Evolutionary conservation across 2,888 invertebrate genomes (phyloP).

Genomic region (Biston stratarius): DNA sequence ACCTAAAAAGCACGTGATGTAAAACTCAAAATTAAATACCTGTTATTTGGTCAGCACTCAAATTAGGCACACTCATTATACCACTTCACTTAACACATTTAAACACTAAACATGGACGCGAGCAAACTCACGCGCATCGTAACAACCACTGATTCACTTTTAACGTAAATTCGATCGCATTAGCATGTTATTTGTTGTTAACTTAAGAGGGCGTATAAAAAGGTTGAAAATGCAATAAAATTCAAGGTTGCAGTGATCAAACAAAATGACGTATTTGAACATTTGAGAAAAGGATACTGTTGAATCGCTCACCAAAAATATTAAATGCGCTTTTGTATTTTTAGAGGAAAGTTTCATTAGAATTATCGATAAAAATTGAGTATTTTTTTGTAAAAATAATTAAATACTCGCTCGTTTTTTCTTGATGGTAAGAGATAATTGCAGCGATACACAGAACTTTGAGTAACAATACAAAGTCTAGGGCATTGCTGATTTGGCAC

Average conservation of each 20-base stretch:
- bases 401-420: too few relatives aligned
- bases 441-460: too few relatives aligned
- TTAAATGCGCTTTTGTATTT: too few relatives aligned
- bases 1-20: too few relatives aligned
- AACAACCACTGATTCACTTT: slow-evolving; percentile 73
- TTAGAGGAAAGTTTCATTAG: too few relatives aligned
- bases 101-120: slow-evolving; percentile 51
- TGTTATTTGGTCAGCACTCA: slow-evolving; percentile 79
- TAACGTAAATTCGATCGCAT: slow-evolving; percentile 70
- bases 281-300: not conserved
- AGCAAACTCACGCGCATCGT: slow-evolving; percentile 65
- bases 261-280: slow-evolving; percentile 1
- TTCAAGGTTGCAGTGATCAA: slow-evolving; percentile 9
- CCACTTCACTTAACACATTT: slow-evolving; percentile 30
- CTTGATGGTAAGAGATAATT: too few relatives aligned
- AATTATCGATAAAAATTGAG: too few relatives aligned
- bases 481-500: too few relatives aligned
- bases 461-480: too few relatives aligned
- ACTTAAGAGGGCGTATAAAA: slow-evolving; percentile 40
- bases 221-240: slow-evolving; percentile 47
- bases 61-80: slow-evolving; percentile 81
- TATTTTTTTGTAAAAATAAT: too few relatives aligned
- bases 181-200: slow-evolving; percentile 68
- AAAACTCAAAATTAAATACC: slow-evolving; percentile 55
- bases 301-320: not conserved